These are phyloP conservation scores for Neopipo cinnamomea DNA, from an alignment of 2,113 vertebrate species.

Conservation along the genomic window DNA sequence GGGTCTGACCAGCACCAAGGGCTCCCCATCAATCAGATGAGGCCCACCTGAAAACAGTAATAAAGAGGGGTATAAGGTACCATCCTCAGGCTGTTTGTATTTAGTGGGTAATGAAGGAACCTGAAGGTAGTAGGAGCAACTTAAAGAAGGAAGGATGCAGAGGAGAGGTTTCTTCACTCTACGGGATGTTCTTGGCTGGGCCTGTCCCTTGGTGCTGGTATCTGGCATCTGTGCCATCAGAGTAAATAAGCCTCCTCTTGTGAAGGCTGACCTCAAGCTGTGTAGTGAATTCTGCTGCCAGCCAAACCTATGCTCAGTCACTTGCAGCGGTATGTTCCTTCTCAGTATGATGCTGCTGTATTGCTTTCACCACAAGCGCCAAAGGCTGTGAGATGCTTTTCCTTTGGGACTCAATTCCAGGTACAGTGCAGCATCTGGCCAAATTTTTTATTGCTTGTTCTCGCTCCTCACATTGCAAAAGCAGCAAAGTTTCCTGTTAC, in stretches of 20 bases:
- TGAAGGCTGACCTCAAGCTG: neutral
- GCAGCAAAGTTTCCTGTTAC: neutral
- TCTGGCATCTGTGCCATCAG: neutral
- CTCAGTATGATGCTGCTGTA: neutral
- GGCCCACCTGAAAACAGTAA: neutral
- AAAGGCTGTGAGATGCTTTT: neutral
- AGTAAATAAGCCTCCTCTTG: neutral
- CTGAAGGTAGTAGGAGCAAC: neutral
- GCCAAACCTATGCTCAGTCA: neutral
- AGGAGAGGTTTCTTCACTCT: neutral
- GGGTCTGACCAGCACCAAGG: neutral
- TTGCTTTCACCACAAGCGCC: neutral
- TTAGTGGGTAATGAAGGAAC: neutral
- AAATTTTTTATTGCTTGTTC: neutral
- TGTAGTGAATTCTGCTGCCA: neutral
- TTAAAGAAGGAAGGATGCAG: fast-evolving
- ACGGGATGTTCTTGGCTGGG: neutral
- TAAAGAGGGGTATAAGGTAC: neutral
- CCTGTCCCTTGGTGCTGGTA: neutral
- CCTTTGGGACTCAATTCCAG: neutral
- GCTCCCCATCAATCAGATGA: neutral
- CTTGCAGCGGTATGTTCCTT: fast-evolving
- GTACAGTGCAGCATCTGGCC: neutral
- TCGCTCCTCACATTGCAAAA: neutral
- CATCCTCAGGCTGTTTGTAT: neutral